Percentiles rank a stretch among this genome's conserved stretches.
Evolutionary conservation across 2,797 vertebrate species (phyloP).

Genomic region (Tragelaphus oryx): DNA sequence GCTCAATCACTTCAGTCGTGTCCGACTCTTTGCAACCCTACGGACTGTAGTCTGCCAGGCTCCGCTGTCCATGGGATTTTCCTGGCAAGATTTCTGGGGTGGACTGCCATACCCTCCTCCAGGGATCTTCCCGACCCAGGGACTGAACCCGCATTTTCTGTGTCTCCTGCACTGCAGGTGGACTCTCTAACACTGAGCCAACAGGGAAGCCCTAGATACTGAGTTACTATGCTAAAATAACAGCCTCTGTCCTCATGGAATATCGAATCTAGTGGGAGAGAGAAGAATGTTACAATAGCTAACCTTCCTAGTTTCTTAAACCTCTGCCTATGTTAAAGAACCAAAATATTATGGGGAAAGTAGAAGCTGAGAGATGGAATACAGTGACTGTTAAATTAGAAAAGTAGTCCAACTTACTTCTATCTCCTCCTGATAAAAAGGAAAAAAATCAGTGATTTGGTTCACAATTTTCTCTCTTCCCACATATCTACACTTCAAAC

Average conservation of each 20-base stretch:
- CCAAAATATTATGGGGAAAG: slow-evolving; percentile 13
- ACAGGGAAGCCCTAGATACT: background rate
- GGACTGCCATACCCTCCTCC: background rate
- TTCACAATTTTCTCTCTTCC: background rate
- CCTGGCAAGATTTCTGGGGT: background rate
- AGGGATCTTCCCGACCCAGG: background rate
- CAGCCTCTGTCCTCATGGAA: background rate
- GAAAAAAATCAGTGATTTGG: background rate
- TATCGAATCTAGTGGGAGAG: background rate
- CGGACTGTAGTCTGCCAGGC: background rate
- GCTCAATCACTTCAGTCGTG: background rate
- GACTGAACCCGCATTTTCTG: background rate
- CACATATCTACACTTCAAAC: background rate
- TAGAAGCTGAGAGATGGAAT: background rate
- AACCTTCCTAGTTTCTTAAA: background rate
- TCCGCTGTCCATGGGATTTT: background rate
- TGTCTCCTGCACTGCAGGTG: background rate
- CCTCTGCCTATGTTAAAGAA: background rate
- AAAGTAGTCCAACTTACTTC: background rate
- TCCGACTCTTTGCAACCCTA: background rate
- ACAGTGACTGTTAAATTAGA: background rate
- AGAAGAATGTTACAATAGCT: background rate
- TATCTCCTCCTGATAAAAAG: background rate
- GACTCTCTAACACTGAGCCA: background rate
- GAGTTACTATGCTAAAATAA: slow-evolving; percentile 4